phyloP scores from a whole-genome alignment of 1,140 invertebrate genomes.

The Drosophila nasuta region DNA sequence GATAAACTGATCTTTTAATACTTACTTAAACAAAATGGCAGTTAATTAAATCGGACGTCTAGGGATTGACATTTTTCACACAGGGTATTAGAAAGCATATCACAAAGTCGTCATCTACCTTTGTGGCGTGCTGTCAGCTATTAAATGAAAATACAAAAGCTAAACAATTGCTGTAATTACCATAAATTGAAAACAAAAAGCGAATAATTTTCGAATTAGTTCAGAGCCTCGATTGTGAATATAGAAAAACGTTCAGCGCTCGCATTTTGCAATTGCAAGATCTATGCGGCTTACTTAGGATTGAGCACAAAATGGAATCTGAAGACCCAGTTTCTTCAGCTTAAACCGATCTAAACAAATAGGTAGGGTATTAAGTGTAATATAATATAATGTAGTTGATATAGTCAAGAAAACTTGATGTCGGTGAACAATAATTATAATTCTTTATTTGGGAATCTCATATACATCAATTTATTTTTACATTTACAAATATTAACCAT shows the following conservation, averaged over 20 bases:
- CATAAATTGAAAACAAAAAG: constrained; percentile 63
- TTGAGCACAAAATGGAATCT: background rate
- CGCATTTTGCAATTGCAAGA: background rate
- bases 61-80: background rate
- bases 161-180: constrained; percentile 64
- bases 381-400: too few species aligned
- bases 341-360: too few species aligned
- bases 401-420: too few species aligned
- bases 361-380: too few species aligned
- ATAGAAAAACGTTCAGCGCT: constrained; percentile 12
- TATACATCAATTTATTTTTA: too few species aligned
- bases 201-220: constrained; percentile 32
- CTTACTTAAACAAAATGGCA: background rate
- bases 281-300: background rate
- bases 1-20: too few species aligned
- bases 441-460: too few species aligned
- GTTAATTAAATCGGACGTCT: too few species aligned
- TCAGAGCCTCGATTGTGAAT: constrained; percentile 6
- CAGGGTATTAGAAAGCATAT: background rate
- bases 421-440: too few species aligned
- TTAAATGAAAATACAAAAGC: constrained; percentile 70
- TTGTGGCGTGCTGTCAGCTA: constrained; percentile 6
- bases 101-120: background rate
- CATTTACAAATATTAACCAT: too few species aligned
- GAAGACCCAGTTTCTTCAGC: too few species aligned